Conservation (phyloP, 1,140 invertebrate genomes). For the Magallana gigas region DNA sequence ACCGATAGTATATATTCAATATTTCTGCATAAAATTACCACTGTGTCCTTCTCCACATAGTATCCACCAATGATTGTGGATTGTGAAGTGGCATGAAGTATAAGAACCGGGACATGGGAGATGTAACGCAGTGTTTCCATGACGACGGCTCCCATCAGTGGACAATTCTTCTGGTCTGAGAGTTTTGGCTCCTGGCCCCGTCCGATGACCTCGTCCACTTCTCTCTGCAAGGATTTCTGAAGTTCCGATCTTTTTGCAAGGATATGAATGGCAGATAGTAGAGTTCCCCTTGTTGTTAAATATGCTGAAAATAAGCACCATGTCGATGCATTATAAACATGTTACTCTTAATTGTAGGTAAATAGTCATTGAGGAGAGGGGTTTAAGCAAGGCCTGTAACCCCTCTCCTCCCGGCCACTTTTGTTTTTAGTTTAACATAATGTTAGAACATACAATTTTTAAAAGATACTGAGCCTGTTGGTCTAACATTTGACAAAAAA, state of each 20-base stretch:
- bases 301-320: not conserved
- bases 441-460: too few species aligned
- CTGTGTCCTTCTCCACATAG: not conserved
- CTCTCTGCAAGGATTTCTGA: constrained; percentile 20
- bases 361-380: too few species aligned
- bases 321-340: not conserved
- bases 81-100: not conserved
- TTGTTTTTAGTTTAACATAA: too few species aligned
- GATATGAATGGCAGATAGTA: not conserved
- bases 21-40: not conserved
- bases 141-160: not conserved
- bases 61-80: not conserved
- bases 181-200: not conserved
- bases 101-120: not conserved
- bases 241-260: constrained; percentile 9
- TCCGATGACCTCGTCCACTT: not conserved
- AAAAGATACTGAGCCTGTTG: too few species aligned
- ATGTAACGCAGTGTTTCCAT: constrained; percentile 33
- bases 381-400: too few species aligned
- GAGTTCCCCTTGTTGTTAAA: constrained; percentile 16
- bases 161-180: not conserved
- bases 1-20: not conserved
- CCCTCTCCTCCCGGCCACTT: too few species aligned
- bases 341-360: not conserved
- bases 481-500: too few species aligned